Base-by-base conservation (phyloP, 2,113 vertebrate genomes). In the Actenoides hombroni region DNA sequence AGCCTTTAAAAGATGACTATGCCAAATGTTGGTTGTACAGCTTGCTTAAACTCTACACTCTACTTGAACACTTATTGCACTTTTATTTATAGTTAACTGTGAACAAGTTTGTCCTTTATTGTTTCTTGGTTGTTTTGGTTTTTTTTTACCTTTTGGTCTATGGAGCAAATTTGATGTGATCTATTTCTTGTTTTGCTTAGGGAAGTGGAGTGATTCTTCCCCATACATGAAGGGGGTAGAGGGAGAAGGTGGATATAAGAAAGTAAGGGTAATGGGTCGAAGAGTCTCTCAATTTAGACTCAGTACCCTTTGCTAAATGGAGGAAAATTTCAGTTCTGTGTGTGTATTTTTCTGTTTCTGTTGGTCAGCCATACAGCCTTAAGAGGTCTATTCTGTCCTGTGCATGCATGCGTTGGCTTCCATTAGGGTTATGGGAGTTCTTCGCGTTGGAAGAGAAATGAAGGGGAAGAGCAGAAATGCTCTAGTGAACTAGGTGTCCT, bases 51-150 rank as follows among this genome's bases (percentile, higher is more conserved):
- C 98, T 98, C 96, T 95, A 86, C 97, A 98, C 97, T 98, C 97
- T 98, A 99, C 99, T 99, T 99, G 99, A 99, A 99, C 98, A 99
- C 99, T 99, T 97, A 96, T 37, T 99, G 99, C 99, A 99, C 99
- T 99, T 99, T 99, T 98, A 98, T 99, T 98, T 98, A 98, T 98
- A 88, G 95, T 97, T 98, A 97, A 98, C 98, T 98, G 98, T 98
- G 98, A 98, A 97, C 97, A 91, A 91, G 88, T 96, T 93, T 96
- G 94, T 97, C 91, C 59, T 93, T 96, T 84, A 40, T 86, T 82
- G 28, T 86, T 93, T 92, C 91, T 88, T 96, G 53, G 53, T 94
- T 63, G 33, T 35, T 51, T 51, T 21, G 21, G 29, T 46, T 23
- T 46, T 46, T 96, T 94, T 93, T 92, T 68, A 89, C 80, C 63